Percentiles rank a stretch among this genome's conserved stretches.
phyloP scores from a whole-genome alignment of 64 coral and sea anemone genomes.

The Stichodactyla helianthus region DNA sequence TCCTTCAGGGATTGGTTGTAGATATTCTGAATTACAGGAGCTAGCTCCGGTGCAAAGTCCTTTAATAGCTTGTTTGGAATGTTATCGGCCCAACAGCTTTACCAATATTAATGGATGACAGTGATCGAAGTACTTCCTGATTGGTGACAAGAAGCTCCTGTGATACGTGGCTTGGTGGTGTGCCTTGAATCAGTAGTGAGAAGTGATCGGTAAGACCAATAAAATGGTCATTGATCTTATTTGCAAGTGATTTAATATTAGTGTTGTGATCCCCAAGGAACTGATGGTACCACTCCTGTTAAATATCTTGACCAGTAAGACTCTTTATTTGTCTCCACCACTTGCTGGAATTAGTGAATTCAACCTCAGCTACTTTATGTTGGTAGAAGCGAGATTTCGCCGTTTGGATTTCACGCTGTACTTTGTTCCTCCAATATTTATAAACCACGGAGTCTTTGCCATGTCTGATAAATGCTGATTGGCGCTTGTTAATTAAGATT shows the following conservation, averaged over 20 bases:
- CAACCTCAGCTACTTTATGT: not conserved
- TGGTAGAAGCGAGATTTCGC: not conserved
- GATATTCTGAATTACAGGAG: too few relatives aligned
- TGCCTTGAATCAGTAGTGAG: constrained; percentile 22
- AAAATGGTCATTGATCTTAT: constrained; percentile 60
- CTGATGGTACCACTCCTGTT: constrained; percentile 29
- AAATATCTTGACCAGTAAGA: not conserved
- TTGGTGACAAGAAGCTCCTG: too few relatives aligned
- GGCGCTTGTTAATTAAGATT: not conserved
- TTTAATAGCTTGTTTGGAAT: too few relatives aligned
- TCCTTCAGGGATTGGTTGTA: too few relatives aligned
- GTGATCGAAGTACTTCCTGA: too few relatives aligned
- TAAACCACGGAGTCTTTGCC: constrained; percentile 21
- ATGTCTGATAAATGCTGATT: constrained; percentile 12
- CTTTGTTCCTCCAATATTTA: constrained; percentile 26
- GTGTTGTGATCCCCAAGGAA: constrained; percentile 10
- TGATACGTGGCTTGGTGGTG: constrained; percentile 18
- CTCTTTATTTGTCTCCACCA: constrained; percentile 14
- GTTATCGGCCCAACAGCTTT: too few relatives aligned
- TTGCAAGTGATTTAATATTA: constrained; percentile 45
- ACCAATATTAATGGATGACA: too few relatives aligned
- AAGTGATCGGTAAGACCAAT: constrained; percentile 55
- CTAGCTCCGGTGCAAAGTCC: too few relatives aligned
- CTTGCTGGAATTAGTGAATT: not conserved
- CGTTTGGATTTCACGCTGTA: not conserved